Base-by-base conservation (phyloP, 2,113 vertebrate genomes). In the Oenanthe oenanthe region DNA sequence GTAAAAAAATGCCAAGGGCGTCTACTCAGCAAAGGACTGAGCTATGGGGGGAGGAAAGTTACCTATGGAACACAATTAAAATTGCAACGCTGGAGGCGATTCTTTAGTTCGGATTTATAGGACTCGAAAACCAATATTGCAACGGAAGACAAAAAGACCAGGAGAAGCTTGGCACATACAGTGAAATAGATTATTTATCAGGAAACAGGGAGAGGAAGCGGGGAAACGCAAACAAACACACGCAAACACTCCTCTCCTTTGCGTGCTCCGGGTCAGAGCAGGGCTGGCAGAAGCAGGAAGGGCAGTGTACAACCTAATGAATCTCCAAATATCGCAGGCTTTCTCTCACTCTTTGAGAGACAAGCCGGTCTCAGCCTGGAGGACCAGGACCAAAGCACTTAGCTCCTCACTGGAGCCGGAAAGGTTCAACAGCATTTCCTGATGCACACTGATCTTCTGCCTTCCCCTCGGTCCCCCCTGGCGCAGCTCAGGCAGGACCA, bases 11-110 rank as follows among this genome's bases (percentile, higher is more conserved):
- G 58, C 80, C 87, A 92, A 95, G 78, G 80, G 42, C 45, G 60
- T 85, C 65, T 66, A 56, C 24, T 26, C 9, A 78, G 40, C 6
- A 4, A n/a, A 9, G 38, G 66, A 57, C 42, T n/a, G 76, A 78
- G 24, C 60, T 77, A 2, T 11, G 16, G 32, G 38, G 48, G 67
- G 29, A 40, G 42, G 75, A 85, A 76, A 85, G 84, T 80, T 62
- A 92, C 63, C 91, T 89, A 91, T 19, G 42, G 63, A 95, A 58
- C n/a, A 76, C 47, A 62, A 72, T 87, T 94, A 82, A 58, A 76
- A 94, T 73, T 31, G 78, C 89, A 36, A 9, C 3, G 10, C 89
- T 80, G 67, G n/a, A 82, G 85, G 72, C 53, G 7, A 83, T 42
- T 16, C 60, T 83, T 67, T 17, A 63, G 70, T 34, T 92, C 15